These are phyloP conservation scores for Lineus longissimus DNA, from an alignment of 1,140 invertebrate genomes.

Conservation along the genomic window DNA sequence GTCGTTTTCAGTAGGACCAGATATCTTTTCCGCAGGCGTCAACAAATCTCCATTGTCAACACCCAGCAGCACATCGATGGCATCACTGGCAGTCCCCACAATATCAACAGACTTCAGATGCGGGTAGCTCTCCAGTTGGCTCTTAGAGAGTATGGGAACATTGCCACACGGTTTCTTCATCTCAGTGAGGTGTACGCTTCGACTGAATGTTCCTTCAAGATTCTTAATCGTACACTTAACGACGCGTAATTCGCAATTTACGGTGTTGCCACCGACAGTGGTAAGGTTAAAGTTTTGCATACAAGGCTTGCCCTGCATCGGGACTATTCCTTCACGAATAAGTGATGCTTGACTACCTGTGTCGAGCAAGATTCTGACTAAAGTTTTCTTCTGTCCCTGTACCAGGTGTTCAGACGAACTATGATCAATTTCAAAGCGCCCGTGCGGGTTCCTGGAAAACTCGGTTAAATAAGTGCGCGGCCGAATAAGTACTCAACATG, in stretches of 20 bases:
- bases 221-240: not conserved
- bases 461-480: no score
- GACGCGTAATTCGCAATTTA: not conserved
- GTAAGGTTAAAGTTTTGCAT: not conserved
- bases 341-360: not conserved
- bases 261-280: not conserved
- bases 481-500: no score
- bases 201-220: not conserved
- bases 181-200: not conserved
- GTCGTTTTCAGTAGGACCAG: not conserved
- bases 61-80: conserved; percentile 1
- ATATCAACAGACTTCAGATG: not conserved
- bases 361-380: not conserved
- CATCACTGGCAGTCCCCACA: not conserved
- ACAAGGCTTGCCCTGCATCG: not conserved
- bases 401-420: no score
- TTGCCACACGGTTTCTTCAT: conserved; percentile 7
- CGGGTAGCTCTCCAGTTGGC: not conserved
- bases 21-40: not conserved
- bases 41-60: not conserved
- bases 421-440: no score
- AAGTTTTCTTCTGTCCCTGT: not conserved
- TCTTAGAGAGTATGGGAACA: not conserved
- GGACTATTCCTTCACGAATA: not conserved
- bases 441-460: no score